phyloP scores from a whole-genome alignment of 2,888 invertebrate species.

The Abrostola triplasia region DNA sequence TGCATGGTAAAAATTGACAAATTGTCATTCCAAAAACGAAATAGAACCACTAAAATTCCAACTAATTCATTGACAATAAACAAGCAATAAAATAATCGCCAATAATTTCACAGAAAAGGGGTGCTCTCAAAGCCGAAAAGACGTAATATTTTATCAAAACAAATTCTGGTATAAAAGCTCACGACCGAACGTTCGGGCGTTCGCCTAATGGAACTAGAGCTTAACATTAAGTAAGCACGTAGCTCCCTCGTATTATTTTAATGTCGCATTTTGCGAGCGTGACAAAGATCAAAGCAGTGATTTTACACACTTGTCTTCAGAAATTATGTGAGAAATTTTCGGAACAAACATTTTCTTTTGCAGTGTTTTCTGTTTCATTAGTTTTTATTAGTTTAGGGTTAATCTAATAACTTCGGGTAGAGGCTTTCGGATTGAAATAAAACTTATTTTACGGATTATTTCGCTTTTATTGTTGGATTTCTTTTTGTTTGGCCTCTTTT shows the following conservation, averaged over 20 bases:
- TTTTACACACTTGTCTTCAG: conserved; percentile 56
- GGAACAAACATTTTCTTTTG: conserved; percentile 45
- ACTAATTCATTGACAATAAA: conserved; percentile 34
- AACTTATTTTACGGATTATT: conserved; percentile 48
- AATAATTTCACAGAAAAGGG: conserved; percentile 43
- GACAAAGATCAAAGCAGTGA: conserved; percentile 58
- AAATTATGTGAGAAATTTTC: conserved; percentile 60
- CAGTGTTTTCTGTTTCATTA: conserved; percentile 51
- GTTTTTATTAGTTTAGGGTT: conserved; percentile 52
- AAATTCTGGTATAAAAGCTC: conserved; percentile 56
- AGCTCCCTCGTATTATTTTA: conserved; percentile 59
- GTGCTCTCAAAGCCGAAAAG: conserved; percentile 43
- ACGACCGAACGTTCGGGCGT: conserved; percentile 46
- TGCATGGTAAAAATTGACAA: too few relatives aligned
- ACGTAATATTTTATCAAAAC: conserved; percentile 57
- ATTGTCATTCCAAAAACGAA: neutral
- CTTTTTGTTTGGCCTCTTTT: conserved; percentile 33
- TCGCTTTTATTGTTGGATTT: conserved; percentile 28
- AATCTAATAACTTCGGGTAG: conserved; percentile 25
- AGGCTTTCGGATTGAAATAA: conserved; percentile 42
- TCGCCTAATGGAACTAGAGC: conserved; percentile 55
- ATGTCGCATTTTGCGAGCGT: conserved; percentile 57
- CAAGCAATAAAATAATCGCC: conserved; percentile 37
- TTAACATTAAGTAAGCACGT: conserved; percentile 58
- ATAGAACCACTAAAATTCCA: conserved; percentile 17